Evolutionary conservation across 2,888 invertebrate species (phyloP).

Genomic region (Polyommatus icarus): DNA sequence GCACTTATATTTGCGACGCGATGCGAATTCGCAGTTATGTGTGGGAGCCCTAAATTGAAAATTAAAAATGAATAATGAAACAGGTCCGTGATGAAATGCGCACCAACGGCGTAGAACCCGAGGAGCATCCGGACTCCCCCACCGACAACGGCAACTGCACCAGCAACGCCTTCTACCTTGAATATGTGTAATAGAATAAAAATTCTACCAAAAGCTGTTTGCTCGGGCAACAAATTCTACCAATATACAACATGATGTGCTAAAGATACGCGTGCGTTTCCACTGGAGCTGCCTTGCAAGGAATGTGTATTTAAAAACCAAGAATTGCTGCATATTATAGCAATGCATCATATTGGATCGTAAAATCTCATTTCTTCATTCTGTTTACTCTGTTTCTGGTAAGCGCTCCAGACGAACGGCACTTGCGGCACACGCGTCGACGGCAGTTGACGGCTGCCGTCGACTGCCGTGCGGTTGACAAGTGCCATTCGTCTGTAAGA

Average conservation of each 20-base stretch:
- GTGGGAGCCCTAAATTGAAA: too few species aligned
- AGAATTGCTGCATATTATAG: neutral
- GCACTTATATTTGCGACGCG: too few species aligned
- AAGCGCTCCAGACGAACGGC: too few species aligned
- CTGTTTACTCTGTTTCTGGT: too few species aligned
- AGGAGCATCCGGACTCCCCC: slow-evolving; percentile 80
- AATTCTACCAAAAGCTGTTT: slow-evolving; percentile 35
- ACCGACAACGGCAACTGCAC: slow-evolving; percentile 82
- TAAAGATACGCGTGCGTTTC: neutral
- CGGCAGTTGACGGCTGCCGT: too few species aligned
- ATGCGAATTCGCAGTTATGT: too few species aligned
- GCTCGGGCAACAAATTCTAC: slow-evolving; percentile 12
- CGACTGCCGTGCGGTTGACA: too few species aligned
- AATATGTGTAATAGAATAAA: slow-evolving; percentile 52
- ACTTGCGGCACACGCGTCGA: too few species aligned
- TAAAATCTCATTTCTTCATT: too few species aligned
- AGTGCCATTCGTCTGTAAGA: too few species aligned
- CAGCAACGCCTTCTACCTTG: slow-evolving; percentile 79
- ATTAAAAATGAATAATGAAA: slow-evolving; percentile 17
- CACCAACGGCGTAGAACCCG: slow-evolving; percentile 81
- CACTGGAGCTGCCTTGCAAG: neutral
- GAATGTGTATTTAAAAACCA: neutral
- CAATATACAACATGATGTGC: neutral
- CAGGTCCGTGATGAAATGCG: slow-evolving; percentile 83
- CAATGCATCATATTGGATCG: too few species aligned